phyloP scores from a whole-genome alignment of 1,140 invertebrate species.

The Philotrypesis tridentata region DNA sequence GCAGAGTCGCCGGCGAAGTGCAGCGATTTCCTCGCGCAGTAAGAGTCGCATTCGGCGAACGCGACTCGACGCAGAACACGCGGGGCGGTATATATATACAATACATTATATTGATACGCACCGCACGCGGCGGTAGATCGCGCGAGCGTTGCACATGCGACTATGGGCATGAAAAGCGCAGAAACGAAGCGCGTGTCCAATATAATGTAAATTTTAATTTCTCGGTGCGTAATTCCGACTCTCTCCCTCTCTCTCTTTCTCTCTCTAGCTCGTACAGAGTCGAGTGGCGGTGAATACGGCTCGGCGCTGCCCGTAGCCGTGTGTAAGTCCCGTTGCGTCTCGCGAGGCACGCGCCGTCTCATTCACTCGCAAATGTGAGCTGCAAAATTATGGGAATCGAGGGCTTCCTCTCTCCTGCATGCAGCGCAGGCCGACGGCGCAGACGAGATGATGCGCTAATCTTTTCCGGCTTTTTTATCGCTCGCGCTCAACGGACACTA shows the following conservation, averaged over 20 bases:
- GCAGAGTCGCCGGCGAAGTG: too few species aligned
- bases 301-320: background rate
- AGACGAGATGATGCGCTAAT: slow-evolving; percentile 4
- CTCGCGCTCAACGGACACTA: too few species aligned
- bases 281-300: background rate
- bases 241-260: background rate
- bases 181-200: background rate
- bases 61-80: too few species aligned
- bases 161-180: background rate
- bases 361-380: slow-evolving; percentile 23
- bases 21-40: too few species aligned
- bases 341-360: slow-evolving; percentile 8
- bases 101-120: too few species aligned
- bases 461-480: background rate
- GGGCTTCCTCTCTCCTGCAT: too few species aligned
- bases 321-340: slow-evolving; percentile 4
- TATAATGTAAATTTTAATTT: background rate
- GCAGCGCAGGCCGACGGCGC: background rate
- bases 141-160: background rate
- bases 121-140: background rate
- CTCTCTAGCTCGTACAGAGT: too few species aligned
- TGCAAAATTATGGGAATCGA: background rate
- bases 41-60: too few species aligned
- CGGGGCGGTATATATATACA: too few species aligned
- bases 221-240: background rate